phyloP scores from a whole-genome alignment of 1,140 invertebrate species.

The Drosophila tsacasi region DNA sequence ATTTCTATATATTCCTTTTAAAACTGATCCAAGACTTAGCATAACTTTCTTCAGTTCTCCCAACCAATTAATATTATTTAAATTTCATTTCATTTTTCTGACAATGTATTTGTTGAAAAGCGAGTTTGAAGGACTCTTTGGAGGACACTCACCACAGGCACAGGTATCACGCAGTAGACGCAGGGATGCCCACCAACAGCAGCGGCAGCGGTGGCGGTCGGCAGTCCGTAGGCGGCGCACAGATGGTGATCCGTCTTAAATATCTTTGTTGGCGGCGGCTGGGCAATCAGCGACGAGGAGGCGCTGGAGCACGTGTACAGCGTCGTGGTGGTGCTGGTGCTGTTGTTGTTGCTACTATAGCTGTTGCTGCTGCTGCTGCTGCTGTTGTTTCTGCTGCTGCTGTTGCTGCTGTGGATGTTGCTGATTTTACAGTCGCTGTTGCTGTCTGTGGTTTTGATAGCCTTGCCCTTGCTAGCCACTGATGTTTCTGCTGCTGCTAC shows the following conservation, averaged over 20 bases:
- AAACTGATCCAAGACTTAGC: no score
- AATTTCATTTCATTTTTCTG: not conserved
- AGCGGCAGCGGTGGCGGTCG: constrained; percentile 70
- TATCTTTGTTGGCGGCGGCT: constrained; percentile 83
- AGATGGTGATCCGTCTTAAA: constrained; percentile 84
- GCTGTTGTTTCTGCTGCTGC: constrained; percentile 9
- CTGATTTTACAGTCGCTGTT: constrained; percentile 25
- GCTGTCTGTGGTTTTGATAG: constrained; percentile 21
- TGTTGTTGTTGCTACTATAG: constrained; percentile 28
- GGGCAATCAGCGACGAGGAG: constrained; percentile 78
- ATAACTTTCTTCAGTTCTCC: no score
- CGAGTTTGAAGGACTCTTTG: constrained; percentile 8
- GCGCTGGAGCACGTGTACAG: constrained; percentile 78
- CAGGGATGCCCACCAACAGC: constrained; percentile 83
- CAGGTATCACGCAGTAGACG: constrained; percentile 83
- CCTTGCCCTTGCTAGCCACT: constrained; percentile 25
- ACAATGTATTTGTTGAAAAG: not conserved
- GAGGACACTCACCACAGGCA: constrained; percentile 76
- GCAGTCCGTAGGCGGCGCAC: constrained; percentile 79
- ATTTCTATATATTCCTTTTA: no score
- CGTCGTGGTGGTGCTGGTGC: constrained; percentile 60
- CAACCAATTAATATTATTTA: not conserved
- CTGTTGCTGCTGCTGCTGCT: not conserved
- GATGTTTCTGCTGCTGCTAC: constrained; percentile 25
- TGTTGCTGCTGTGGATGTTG: constrained; percentile 13